Evolutionary conservation across 1,140 invertebrate genomes (phyloP), one percentile per base, ranked within the genome.

Genomic region (Anagrus nilaparvatae): DNA sequence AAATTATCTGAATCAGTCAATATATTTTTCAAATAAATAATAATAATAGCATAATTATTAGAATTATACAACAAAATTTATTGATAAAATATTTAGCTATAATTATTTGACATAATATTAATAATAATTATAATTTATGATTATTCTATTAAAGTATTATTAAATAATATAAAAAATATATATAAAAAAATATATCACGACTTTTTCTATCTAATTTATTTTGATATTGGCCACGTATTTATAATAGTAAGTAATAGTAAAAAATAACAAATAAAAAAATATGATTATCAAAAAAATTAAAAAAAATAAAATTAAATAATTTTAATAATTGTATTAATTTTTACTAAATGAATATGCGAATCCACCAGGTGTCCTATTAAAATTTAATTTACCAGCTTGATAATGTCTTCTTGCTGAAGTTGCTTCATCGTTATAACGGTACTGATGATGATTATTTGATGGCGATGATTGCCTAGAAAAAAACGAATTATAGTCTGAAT

Each of bases 291-390:
- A 16, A 17, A 12, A 32, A 6, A 32, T 34, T 21, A 20, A 20
- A 13, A 14, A 14, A 16, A 16, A 36, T 24, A 16, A 24, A 8
- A 14, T 23, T 4, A 7, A 20, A 13, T 7, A 24, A 36, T 25
- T 14, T 21, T n/a, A n/a, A n/a, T n/a, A n/a, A 10, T 43, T 51
- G 4, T 42, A 35, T 60, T 50, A 64, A 29, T 45, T 61, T 58
- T 81, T 84, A 66, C 77, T 82, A 71, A 87, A 87, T 32, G 74
- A 80, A 63, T 85, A 88, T 48, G 81, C 81, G 63, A 79, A 87
- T 45, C 86, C 86, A 56, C 87, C 85, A 14, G 84, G 84, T 29
- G 81, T 85, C 60, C 86, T 73, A 71, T 86, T 87, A 47, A 89
- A 73, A 51, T 76, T 79, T 40, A 89, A 74, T 59, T 87, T 87